A percentile compares a stretch with the other conserved stretches of the same genome.
Evolutionary conservation across 2,888 invertebrate species (phyloP).

Genomic region (Xestia xanthographa): DNA sequence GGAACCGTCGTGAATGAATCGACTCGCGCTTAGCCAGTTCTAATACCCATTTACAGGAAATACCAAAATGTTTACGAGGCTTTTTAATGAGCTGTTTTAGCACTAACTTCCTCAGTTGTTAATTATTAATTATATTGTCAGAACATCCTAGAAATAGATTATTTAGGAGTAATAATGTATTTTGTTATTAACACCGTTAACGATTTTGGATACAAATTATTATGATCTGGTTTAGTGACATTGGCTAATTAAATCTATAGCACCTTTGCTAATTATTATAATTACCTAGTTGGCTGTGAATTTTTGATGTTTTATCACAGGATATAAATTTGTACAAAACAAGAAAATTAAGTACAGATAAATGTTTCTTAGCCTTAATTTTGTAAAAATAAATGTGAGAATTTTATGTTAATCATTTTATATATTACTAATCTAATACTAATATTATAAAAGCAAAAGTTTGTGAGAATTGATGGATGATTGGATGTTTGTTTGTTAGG

Average conservation of each 20-base stretch:
- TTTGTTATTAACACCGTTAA: slow-evolving; percentile 3
- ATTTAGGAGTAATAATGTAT: slow-evolving; percentile 5
- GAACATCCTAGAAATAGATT: slow-evolving; percentile 14
- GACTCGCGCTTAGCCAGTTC: neutral
- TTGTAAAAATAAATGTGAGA: too few relatives aligned
- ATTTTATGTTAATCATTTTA: neutral
- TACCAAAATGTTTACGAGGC: slow-evolving; percentile 41
- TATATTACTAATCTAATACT: too few relatives aligned
- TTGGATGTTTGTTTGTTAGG: too few relatives aligned
- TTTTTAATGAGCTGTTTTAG: slow-evolving; percentile 53
- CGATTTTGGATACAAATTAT: neutral
- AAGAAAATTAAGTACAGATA: neutral
- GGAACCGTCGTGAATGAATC: slow-evolving; percentile 12
- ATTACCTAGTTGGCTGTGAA: neutral
- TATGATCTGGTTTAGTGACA: slow-evolving; percentile 9
- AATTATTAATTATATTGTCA: slow-evolving; percentile 37
- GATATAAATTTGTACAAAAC: neutral
- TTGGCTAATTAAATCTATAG: neutral
- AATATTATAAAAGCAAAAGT: too few relatives aligned
- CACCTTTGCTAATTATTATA: slow-evolving; percentile 15
- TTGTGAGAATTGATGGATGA: too few relatives aligned
- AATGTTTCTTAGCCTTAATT: neutral
- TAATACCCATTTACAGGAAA: slow-evolving; percentile 57
- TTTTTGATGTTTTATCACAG: neutral
- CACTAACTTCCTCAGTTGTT: slow-evolving; percentile 45